phyloP scores from a whole-genome alignment of 1,140 invertebrate genomes.

The Polypedilum vanderplanki region DNA sequence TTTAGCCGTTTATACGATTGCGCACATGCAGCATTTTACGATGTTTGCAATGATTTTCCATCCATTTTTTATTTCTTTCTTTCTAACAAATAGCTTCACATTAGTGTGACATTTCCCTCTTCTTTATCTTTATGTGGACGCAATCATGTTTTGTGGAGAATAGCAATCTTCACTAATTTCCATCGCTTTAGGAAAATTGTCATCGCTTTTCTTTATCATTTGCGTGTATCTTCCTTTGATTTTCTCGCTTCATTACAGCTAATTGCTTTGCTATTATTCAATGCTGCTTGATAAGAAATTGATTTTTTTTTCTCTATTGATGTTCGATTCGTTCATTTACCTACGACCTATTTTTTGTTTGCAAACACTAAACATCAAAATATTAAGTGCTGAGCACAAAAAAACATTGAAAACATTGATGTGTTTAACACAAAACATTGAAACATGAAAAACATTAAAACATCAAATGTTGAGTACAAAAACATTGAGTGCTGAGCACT shows the following conservation, averaged over 20 bases:
- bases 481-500: too few relatives aligned
- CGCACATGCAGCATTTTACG: background rate
- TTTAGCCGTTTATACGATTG: background rate
- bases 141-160: slow-evolving; percentile 7
- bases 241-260: background rate
- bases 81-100: background rate
- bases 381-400: too few relatives aligned
- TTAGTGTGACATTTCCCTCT: background rate
- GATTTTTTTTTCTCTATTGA: background rate
- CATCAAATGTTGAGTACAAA: too few relatives aligned
- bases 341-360: background rate
- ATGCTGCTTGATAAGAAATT: background rate
- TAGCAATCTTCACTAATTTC: slow-evolving; percentile 1
- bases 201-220: background rate
- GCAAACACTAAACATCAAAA: background rate
- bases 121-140: slow-evolving; percentile 2
- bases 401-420: too few relatives aligned
- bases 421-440: too few relatives aligned
- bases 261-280: background rate
- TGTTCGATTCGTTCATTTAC: too few relatives aligned
- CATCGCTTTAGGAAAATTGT: slow-evolving; percentile 13
- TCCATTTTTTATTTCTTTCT: background rate
- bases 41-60: background rate
- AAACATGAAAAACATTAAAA: too few relatives aligned
- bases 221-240: slow-evolving; percentile 20